Conservation (phyloP, 1,140 invertebrate species). For the Ceratina calcarata region DNA sequence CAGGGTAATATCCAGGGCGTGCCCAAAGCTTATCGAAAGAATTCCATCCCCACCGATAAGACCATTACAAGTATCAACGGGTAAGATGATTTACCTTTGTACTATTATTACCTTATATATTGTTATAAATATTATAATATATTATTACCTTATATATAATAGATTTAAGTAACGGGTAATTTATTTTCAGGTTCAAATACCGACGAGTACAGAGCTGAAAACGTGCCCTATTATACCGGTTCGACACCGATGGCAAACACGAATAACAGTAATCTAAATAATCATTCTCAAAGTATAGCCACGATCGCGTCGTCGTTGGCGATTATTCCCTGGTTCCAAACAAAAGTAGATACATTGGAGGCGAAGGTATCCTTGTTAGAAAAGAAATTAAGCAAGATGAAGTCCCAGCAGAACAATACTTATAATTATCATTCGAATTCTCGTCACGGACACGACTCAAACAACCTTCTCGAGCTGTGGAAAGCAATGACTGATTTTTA, state of each 20-base stretch:
- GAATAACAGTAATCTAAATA: neutral
- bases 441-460: neutral
- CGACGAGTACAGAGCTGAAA: neutral
- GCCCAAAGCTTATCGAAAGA: constrained; percentile 40
- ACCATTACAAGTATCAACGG: neutral
- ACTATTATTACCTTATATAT: too few species aligned
- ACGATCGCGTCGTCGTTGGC: neutral
- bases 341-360: constrained; percentile 59
- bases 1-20: constrained; percentile 50
- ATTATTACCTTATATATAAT: too few species aligned
- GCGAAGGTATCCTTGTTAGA: constrained; percentile 44
- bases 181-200: constrained; percentile 1
- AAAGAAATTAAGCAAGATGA: constrained; percentile 34
- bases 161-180: neutral
- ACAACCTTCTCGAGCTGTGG: constrained; percentile 23
- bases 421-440: neutral
- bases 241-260: neutral
- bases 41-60: constrained; percentile 19
- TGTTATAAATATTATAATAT: too few species aligned
- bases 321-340: constrained; percentile 53
- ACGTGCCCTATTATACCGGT: neutral
- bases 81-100: constrained; percentile 12
- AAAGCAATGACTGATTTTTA: constrained; percentile 15
- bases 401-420: neutral
- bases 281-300: neutral